phyloP scores from a whole-genome alignment of 2,797 vertebrate species.

The Acanthiza pusilla region DNA sequence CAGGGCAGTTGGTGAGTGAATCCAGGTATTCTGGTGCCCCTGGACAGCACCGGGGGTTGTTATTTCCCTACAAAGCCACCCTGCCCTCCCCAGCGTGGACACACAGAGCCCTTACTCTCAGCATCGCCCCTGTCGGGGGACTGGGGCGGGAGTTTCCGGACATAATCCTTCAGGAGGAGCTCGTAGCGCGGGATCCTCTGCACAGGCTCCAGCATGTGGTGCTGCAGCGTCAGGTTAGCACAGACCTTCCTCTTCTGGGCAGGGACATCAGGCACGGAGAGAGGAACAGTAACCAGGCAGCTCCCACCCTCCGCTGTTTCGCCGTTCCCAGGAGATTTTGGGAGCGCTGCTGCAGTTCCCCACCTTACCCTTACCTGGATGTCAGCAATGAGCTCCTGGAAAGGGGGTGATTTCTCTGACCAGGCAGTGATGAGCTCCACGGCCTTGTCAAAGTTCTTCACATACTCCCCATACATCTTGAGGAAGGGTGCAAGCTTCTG shows the following conservation, averaged over 20 bases:
- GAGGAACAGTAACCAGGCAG: background rate
- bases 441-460: conserved; percentile 86
- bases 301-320: background rate
- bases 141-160: conserved; percentile 77
- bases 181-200: conserved; percentile 89
- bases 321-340: background rate
- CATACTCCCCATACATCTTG: conserved; percentile 88
- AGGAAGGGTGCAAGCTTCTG: conserved; percentile 87
- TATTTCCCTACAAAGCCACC: background rate
- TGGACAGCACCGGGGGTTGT: background rate
- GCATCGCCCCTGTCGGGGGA: conserved; percentile 75
- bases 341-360: rapidly evolving
- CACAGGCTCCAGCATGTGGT: conserved; percentile 77
- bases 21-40: background rate
- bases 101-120: conserved; percentile 66
- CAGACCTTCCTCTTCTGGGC: conserved; percentile 75
- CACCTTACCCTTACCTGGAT: conserved; percentile 73
- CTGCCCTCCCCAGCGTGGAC: background rate
- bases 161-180: conserved; percentile 85
- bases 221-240: conserved; percentile 74
- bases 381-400: conserved; percentile 80
- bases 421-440: conserved; percentile 82
- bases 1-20: background rate
- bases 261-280: background rate
- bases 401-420: conserved; percentile 80